These are phyloP conservation scores for Prionailurus bengalensis DNA, from an alignment of 2,113 vertebrate genomes.

Conservation along the genomic window DNA sequence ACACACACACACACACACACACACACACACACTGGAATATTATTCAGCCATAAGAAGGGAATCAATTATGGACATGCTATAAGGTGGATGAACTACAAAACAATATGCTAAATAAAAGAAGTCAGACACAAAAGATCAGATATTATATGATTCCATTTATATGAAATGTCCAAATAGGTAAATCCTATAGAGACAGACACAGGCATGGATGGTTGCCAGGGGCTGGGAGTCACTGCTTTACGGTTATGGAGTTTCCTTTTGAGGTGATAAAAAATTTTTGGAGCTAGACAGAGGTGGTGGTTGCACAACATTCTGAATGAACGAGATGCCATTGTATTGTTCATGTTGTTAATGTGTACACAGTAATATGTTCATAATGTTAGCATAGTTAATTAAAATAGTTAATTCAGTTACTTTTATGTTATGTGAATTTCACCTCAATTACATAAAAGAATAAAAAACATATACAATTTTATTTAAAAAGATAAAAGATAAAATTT, in stretches of 20 bases:
- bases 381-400: not conserved
- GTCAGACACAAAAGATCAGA: not conserved
- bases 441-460: not conserved
- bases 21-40: not conserved
- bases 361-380: not conserved
- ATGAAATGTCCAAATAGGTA: not conserved
- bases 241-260: not conserved
- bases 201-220: not conserved
- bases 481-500: too few species aligned
- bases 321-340: not conserved
- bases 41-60: not conserved
- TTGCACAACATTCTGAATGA: not conserved
- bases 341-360: not conserved
- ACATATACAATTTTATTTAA: not conserved
- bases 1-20: not conserved
- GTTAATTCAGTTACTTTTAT: not conserved
- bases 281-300: not conserved
- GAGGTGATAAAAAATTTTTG: not conserved
- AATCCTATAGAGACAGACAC: not conserved
- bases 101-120: conserved; percentile 27
- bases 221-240: not conserved
- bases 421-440: not conserved
- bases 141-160: not conserved
- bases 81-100: not conserved
- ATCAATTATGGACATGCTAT: not conserved